Evolutionary conservation across 2,113 vertebrate genomes (phyloP), one percentile per base, ranked within the genome.

Genomic region (Takifugu bimaculatus): DNA sequence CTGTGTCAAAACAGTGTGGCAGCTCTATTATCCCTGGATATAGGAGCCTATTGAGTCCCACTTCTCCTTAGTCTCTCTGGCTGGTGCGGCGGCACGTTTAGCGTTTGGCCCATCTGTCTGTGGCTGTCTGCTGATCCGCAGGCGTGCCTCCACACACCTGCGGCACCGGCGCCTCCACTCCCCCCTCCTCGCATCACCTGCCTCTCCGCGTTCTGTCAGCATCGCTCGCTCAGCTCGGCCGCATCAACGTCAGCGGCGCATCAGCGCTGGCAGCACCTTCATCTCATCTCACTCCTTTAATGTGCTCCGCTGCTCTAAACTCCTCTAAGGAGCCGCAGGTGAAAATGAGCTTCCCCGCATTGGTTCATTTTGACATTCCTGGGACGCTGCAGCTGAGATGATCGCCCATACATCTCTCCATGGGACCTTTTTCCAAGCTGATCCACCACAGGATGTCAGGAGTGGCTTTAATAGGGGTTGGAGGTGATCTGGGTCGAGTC

Each of bases 1-100:
- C 79, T 82, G 80, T 82, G 84, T 88, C 85, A 85, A 87, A 91
- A 88, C 75, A 79, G 65, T 73, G 84, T 83, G 88, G 85, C 84
- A 88, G 82, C 85, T 91, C 81, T 75, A 88, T 89, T 88, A 88
- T 84, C 81, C 78, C 73, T 65, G 80, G 77, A 84, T 84, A 75
- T 64, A 78, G 64, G 73, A 68, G 63, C 62, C 60, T 47, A 61
- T 43, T 15, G 54, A 74, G 65, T 59, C 63, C 53, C 68, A 61
- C 72, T 60, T 74, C 60, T 29, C 20, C 55, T 26, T 65, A 25
- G 70, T 66, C 63, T 32, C 51, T 44, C 14, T 35, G 2, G 45
- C 45, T 50, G 45, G 45, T 48, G 52, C 57, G 3, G 42, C 42
- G 6, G 6, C 42, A 6, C 13, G 42, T 43, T 43, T 20, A 20